Percentiles rank a stretch among this genome's conserved stretches.
phyloP scores from a whole-genome alignment of 2,888 invertebrate species.

The Torymus texanus region DNA sequence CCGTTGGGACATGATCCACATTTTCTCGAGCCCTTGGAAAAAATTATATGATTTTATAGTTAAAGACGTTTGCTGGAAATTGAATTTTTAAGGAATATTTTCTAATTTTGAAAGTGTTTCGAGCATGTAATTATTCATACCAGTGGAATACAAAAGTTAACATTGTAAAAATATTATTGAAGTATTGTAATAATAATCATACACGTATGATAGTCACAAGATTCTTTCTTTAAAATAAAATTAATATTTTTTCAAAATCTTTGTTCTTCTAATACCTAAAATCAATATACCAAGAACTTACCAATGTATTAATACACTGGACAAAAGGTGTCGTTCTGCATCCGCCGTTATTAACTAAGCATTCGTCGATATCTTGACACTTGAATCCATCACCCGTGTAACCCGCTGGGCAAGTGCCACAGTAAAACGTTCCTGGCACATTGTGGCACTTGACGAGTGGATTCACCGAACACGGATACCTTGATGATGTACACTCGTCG shows the following conservation, averaged over 20 bases:
- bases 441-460: slow-evolving; percentile 92
- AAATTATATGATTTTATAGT: too few species aligned
- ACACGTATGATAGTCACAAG: too few species aligned
- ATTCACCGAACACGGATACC: slow-evolving; percentile 86
- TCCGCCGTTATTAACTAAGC: slow-evolving; percentile 88
- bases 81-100: too few species aligned
- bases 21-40: slow-evolving; percentile 83
- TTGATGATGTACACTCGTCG: slow-evolving; percentile 87
- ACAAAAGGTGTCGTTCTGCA: slow-evolving; percentile 90
- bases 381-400: slow-evolving; percentile 91
- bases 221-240: too few species aligned
- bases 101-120: too few species aligned
- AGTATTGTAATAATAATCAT: too few species aligned
- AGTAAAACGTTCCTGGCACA: slow-evolving; percentile 90
- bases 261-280: too few species aligned
- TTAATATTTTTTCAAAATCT: too few species aligned
- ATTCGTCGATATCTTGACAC: slow-evolving; percentile 94
- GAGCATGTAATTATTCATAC: too few species aligned
- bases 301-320: slow-evolving; percentile 89
- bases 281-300: slow-evolving; percentile 67
- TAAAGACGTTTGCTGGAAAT: too few species aligned
- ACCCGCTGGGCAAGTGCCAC: slow-evolving; percentile 92
- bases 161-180: too few species aligned
- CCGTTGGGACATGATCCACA: slow-evolving; percentile 94
- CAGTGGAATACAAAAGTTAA: too few species aligned